phyloP scores from a whole-genome alignment of 2,888 invertebrate species.

The Drosophila yooni region DNA sequence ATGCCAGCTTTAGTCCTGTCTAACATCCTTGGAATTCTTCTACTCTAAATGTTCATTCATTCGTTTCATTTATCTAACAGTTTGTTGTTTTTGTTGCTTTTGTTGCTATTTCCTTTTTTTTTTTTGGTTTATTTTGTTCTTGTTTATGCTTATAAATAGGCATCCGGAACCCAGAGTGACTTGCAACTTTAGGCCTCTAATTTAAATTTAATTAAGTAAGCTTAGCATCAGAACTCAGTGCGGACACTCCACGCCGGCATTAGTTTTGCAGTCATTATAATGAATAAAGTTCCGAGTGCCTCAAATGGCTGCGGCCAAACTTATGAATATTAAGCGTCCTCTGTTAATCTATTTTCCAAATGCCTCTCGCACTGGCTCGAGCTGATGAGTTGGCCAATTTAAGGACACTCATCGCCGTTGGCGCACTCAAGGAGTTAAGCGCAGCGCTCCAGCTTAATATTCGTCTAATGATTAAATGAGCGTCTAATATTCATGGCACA shows the following conservation, averaged over 20 bases:
- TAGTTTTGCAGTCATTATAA: constrained; percentile 70
- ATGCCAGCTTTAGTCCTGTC: neutral
- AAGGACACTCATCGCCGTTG: constrained; percentile 17
- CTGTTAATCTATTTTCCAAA: constrained; percentile 76
- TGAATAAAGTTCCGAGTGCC: constrained; percentile 71
- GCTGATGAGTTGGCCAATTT: constrained; percentile 49
- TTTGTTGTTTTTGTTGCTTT: neutral
- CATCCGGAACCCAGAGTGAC: constrained; percentile 57
- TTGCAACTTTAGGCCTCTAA: constrained; percentile 76
- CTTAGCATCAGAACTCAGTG: constrained; percentile 13
- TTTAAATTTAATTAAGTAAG: constrained; percentile 81
- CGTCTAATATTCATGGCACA: constrained; percentile 5
- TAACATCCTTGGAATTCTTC: constrained; percentile 40
- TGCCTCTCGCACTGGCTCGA: constrained; percentile 29
- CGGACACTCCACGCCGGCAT: constrained; percentile 44
- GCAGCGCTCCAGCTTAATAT: constrained; percentile 47
- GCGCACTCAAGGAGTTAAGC: constrained; percentile 32
- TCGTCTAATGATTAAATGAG: constrained; percentile 63
- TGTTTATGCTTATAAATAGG: constrained; percentile 58
- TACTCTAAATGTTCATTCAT: constrained; percentile 71
- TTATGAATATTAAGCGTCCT: constrained; percentile 76
- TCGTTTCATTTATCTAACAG: constrained; percentile 70
- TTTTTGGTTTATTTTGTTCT: constrained; percentile 57
- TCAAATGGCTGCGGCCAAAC: constrained; percentile 35
- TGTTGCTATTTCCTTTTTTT: constrained; percentile 20